phyloP scores from a whole-genome alignment of 2,888 invertebrate species.

The Chydorus sphaericus region DNA sequence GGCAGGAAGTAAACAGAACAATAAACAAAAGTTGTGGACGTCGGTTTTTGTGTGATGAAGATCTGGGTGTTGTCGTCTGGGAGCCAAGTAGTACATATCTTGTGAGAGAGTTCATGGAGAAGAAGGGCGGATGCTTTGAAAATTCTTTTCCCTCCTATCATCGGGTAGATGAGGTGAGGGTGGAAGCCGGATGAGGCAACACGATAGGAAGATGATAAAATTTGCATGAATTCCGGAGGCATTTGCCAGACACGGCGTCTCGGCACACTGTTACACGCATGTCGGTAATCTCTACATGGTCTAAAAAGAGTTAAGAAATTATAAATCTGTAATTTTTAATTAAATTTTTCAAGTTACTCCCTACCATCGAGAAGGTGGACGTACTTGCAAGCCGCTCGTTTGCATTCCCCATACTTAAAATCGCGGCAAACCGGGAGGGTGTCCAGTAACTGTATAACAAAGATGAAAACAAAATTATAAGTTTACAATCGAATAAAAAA shows the following conservation, averaged over 20 bases:
- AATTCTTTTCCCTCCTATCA: no score
- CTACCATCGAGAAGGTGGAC: slow-evolving; percentile 94
- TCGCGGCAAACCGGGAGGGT: slow-evolving; percentile 99
- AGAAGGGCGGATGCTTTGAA: no score
- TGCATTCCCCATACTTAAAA: slow-evolving; percentile 97
- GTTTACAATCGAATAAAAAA: slow-evolving; percentile 21
- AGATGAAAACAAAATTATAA: slow-evolving; percentile 5
- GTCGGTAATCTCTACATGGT: slow-evolving; percentile 89
- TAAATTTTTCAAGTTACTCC: slow-evolving; percentile 23
- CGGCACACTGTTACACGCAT: slow-evolving; percentile 91
- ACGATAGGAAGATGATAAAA: slow-evolving; percentile 88
- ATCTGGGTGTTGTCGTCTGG: no score
- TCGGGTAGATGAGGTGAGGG: not conserved
- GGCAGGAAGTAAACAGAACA: no score
- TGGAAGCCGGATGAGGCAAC: slow-evolving; percentile 6
- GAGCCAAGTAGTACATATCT: no score
- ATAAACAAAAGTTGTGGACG: no score
- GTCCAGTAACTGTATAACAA: slow-evolving; percentile 90
- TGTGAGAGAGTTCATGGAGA: no score
- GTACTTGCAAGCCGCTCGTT: slow-evolving; percentile 88
- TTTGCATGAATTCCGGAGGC: slow-evolving; percentile 86
- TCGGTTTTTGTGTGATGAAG: no score
- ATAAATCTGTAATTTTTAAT: not conserved
- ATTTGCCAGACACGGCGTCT: slow-evolving; percentile 86
- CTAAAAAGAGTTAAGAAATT: slow-evolving; percentile 34